A percentile compares a stretch with the other conserved stretches of the same genome.
These are phyloP conservation scores for Crax fasciolata DNA, from an alignment of 2,797 vertebrate species.

Conservation along the genomic window DNA sequence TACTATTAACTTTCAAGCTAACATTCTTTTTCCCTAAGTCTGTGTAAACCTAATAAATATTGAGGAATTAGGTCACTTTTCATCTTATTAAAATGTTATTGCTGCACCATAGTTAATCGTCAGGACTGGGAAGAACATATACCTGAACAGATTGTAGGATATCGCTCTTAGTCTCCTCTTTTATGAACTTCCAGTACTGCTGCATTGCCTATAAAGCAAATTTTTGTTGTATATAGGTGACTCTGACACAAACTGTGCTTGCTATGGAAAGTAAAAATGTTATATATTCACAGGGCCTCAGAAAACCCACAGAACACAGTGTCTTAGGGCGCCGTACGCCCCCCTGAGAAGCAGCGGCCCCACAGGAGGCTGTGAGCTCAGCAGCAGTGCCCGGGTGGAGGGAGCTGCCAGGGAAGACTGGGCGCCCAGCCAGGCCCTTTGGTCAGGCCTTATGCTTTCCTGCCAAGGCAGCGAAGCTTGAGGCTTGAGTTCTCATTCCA, in stretches of 20 bases:
- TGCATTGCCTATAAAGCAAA: background rate
- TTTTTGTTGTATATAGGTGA: background rate
- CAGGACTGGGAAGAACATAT: background rate
- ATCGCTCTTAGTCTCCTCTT: background rate
- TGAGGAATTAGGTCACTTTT: background rate
- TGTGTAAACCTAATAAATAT: background rate
- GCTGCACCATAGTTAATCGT: background rate
- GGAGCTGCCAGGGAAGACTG: constrained; percentile 35
- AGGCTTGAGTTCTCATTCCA: background rate
- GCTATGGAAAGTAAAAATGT: background rate
- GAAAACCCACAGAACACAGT: constrained; percentile 10
- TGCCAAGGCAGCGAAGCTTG: background rate
- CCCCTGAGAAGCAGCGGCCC: background rate
- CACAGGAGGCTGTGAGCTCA: constrained; percentile 37
- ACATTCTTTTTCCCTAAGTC: background rate
- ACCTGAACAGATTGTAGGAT: background rate
- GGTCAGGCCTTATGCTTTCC: background rate
- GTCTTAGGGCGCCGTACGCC: background rate
- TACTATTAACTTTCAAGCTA: constrained; percentile 31
- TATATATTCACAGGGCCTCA: background rate
- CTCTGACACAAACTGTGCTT: background rate
- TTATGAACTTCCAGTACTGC: background rate
- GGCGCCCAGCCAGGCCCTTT: background rate
- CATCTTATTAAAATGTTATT: constrained; percentile 45
- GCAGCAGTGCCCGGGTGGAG: background rate